phyloP scores from a whole-genome alignment of 2,888 invertebrate genomes.

The Caenorhabditis sp. region DNA sequence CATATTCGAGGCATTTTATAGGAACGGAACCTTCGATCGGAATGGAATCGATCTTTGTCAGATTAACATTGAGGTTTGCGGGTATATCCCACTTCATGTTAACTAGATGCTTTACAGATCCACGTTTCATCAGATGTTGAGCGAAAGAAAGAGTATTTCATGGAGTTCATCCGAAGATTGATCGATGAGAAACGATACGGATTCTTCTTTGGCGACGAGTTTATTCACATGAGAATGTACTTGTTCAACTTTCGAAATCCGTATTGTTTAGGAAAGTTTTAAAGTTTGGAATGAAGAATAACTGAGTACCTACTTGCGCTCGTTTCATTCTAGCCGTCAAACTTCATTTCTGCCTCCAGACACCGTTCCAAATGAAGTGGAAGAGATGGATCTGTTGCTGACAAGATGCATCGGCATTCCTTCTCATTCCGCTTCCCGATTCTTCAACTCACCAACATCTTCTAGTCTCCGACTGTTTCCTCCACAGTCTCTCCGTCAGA shows the following conservation, averaged over 20 bases:
- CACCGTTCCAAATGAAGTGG: no score
- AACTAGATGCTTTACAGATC: conserved; percentile 12
- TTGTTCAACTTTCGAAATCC: conserved; percentile 29
- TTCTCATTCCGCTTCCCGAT: no score
- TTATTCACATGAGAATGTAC: conserved; percentile 30
- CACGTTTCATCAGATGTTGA: conserved; percentile 29
- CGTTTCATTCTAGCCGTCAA: no score
- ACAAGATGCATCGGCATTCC: no score
- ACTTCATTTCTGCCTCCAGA: no score
- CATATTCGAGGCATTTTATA: conserved; percentile 44
- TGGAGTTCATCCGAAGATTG: conserved; percentile 20
- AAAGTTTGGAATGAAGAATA: neutral
- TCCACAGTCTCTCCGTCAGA: no score
- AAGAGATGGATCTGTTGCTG: no score
- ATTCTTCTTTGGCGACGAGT: conserved; percentile 29
- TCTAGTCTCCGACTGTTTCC: no score
- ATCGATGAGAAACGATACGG: conserved; percentile 29
- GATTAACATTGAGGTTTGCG: neutral
- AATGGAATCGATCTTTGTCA: conserved; percentile 23
- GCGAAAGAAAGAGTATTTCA: conserved; percentile 14
- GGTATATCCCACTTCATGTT: neutral
- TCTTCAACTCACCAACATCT: no score
- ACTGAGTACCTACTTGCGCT: neutral
- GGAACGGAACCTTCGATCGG: conserved; percentile 22
- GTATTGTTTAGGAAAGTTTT: conserved; percentile 41